Evolutionary conservation across 1,140 invertebrate species (phyloP), one percentile per base, ranked within the genome.

Genomic region (Brachionus calyciflorus): DNA sequence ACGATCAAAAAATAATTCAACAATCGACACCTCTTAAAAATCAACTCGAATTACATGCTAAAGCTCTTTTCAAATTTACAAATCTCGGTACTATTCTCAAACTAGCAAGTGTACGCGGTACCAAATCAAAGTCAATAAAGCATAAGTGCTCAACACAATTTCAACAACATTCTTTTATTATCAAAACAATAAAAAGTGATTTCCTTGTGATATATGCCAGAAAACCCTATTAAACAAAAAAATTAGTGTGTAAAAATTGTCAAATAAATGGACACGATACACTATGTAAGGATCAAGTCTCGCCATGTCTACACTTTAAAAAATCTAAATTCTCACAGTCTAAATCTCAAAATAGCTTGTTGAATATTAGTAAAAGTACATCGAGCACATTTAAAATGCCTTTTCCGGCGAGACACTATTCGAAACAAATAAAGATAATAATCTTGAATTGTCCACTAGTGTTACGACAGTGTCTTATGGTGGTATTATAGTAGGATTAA

Each of bases 71-170:
- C 4, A 73, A 73, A 24, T 73, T 46, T 21, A 49, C 40, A 49
- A 73, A 73, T 40, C 12, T 73, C n/a, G 69, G 69, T 21, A 37
- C 49, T 19, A 73, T 73, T 9, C 69, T 73, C 28, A 73, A 73
- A 24, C 19, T 73, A 49, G 69, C 69, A 3, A 51, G 44, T 51
- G 69, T 73, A 17, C 46, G 69, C 26, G 69, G 69, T 24, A 46
- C 48, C 17, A 73, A 73, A 26, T 73, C 69, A 49, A 73, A 73
- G 19, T 73, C 69, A 4, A 49, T 73, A 21, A 73, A 73, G 30
- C 69, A 73, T 14, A 73, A 73, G 40, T 73, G 28, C 19, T 51
- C 44, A 21, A 51, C 28, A 10, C 69, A 73, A 26, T 21, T 73
- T 26, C 69, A 73, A 17, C 37, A 37, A 21, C 69, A 73, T 73